These are phyloP conservation scores for Vimba vimba DNA, from an alignment of 2,113 vertebrate genomes.

Conservation along the genomic window DNA sequence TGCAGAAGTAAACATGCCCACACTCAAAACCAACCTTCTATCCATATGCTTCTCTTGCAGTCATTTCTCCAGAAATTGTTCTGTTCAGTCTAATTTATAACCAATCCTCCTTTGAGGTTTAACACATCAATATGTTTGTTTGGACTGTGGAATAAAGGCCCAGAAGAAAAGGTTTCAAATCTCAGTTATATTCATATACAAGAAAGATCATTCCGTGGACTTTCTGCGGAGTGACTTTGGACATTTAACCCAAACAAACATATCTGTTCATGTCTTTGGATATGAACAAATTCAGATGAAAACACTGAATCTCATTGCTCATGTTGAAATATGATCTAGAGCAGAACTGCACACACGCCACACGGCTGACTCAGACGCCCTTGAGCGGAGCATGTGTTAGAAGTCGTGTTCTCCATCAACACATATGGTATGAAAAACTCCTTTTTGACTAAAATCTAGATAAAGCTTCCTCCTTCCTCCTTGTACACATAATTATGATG, in stretches of 20 bases:
- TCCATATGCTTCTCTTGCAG: slow-evolving; percentile 8
- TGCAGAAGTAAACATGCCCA: slow-evolving; percentile 18
- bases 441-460: slow-evolving; percentile 21
- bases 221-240: background rate
- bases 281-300: background rate
- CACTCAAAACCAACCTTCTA: slow-evolving; percentile 15
- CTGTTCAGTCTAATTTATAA: background rate
- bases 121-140: slow-evolving; percentile 1
- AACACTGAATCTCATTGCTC: background rate
- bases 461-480: background rate
- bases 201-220: slow-evolving; percentile 19
- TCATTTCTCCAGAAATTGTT: background rate
- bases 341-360: background rate
- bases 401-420: background rate
- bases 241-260: slow-evolving; percentile 13
- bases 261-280: background rate
- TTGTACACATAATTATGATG: background rate
- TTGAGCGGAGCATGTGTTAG: slow-evolving; percentile 20
- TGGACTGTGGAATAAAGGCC: background rate
- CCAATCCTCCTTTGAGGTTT: background rate
- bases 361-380: background rate
- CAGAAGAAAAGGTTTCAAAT: slow-evolving; percentile 12
- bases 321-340: slow-evolving; percentile 7
- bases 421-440: background rate
- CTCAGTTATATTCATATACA: slow-evolving; percentile 20